These are phyloP conservation scores for Vultur gryphus DNA, from an alignment of 2,797 vertebrate genomes.

Conservation along the genomic window DNA sequence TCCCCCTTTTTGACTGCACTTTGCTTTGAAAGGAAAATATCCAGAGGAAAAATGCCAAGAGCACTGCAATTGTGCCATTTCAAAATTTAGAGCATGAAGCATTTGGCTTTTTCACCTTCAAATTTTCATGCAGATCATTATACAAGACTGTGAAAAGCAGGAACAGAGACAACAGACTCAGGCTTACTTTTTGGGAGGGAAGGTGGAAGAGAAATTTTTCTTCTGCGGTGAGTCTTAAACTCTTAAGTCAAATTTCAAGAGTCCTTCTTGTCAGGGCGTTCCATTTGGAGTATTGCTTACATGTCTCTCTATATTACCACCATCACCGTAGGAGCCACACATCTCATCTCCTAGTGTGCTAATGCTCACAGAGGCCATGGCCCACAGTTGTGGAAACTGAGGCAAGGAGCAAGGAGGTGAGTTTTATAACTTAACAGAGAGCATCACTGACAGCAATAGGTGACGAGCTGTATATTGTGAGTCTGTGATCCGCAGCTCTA, in stretches of 20 bases:
- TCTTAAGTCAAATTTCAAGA: neutral
- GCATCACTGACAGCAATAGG: neutral
- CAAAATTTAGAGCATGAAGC: neutral
- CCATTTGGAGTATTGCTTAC: neutral
- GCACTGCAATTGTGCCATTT: neutral
- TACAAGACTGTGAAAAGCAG: neutral
- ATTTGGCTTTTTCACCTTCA: neutral
- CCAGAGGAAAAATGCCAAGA: neutral
- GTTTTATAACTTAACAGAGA: neutral
- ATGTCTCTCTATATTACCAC: neutral
- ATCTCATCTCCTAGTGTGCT: neutral
- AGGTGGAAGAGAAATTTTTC: neutral
- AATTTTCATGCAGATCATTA: neutral
- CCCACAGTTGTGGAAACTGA: neutral
- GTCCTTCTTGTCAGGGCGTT: neutral
- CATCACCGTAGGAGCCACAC: neutral
- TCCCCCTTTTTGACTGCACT: neutral
- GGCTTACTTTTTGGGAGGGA: neutral
- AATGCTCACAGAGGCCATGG: neutral
- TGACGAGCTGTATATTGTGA: neutral
- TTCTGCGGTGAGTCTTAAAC: neutral
- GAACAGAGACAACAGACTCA: neutral
- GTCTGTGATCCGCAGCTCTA: neutral
- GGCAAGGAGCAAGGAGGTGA: neutral
- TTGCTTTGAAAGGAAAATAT: neutral